A percentile compares a stretch with the other conserved stretches of the same genome.
Conservation (phyloP, 2,797 vertebrate species). For the Peromyscus nudipes region DNA sequence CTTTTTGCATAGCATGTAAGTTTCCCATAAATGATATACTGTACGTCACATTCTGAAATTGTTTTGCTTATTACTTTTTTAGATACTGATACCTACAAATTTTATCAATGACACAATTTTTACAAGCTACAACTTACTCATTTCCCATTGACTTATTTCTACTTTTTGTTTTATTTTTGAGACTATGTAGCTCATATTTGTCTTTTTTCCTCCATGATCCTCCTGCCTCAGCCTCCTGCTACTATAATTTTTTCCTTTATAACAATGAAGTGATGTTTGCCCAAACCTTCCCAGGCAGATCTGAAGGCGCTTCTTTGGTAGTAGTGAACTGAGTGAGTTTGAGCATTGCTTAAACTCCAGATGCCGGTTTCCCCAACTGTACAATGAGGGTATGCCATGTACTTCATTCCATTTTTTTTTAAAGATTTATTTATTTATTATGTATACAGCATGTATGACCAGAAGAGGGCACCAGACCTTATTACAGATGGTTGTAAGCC, state of each 20-base stretch:
- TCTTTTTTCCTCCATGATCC: neutral
- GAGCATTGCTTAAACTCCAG: neutral
- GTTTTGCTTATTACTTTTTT: neutral
- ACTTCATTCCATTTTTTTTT: neutral
- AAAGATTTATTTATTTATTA: too few species aligned
- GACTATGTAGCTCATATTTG: neutral
- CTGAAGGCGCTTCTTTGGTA: neutral
- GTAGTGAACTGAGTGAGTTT: neutral
- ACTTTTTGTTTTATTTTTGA: neutral
- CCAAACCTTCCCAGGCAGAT: neutral
- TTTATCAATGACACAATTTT: neutral
- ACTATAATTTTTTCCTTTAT: neutral
- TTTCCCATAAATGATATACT: neutral
- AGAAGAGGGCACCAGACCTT: too few species aligned
- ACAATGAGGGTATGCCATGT: neutral
- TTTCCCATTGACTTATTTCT: neutral
- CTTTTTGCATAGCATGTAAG: neutral
- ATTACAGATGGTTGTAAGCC: too few species aligned
- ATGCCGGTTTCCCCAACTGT: neutral
- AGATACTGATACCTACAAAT: neutral
- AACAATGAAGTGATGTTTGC: neutral
- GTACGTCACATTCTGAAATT: neutral
- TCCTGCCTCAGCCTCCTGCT: neutral
- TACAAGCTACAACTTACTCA: neutral
- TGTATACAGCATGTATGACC: too few species aligned